Percentiles rank a stretch among this genome's conserved stretches.
These are phyloP conservation scores for Callosobruchus maculatus DNA, from an alignment of 2,888 invertebrate species.

Conservation along the genomic window DNA sequence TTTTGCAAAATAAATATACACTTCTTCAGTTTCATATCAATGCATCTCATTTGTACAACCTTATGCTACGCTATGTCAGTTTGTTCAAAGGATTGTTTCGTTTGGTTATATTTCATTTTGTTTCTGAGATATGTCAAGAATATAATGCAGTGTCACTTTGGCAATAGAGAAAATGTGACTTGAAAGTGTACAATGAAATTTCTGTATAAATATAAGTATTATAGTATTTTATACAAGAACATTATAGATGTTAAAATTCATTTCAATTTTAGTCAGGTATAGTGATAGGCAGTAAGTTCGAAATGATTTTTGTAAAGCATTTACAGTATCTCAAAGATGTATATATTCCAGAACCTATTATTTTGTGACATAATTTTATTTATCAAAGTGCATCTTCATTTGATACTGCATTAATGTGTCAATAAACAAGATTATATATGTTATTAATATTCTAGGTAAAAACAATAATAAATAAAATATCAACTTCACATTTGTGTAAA, in stretches of 20 bases:
- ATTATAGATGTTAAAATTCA: background rate
- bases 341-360: no score
- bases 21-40: no score
- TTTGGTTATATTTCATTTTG: constrained; percentile 5
- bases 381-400: no score
- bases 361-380: no score
- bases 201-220: background rate
- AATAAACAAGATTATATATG: no score
- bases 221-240: constrained; percentile 1
- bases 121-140: background rate
- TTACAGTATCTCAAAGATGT: background rate
- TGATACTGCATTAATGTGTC: no score
- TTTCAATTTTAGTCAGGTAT: background rate
- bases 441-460: no score
- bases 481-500: no score
- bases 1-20: no score
- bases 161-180: constrained; percentile 10
- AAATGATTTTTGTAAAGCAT: background rate
- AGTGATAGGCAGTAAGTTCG: background rate
- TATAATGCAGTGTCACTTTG: background rate
- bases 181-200: constrained; percentile 10
- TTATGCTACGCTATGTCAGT: background rate
- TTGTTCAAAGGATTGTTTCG: background rate
- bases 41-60: background rate
- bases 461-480: no score